Base-by-base conservation (phyloP, 2,888 invertebrate genomes). In the Monoplex corrugatus region DNA sequence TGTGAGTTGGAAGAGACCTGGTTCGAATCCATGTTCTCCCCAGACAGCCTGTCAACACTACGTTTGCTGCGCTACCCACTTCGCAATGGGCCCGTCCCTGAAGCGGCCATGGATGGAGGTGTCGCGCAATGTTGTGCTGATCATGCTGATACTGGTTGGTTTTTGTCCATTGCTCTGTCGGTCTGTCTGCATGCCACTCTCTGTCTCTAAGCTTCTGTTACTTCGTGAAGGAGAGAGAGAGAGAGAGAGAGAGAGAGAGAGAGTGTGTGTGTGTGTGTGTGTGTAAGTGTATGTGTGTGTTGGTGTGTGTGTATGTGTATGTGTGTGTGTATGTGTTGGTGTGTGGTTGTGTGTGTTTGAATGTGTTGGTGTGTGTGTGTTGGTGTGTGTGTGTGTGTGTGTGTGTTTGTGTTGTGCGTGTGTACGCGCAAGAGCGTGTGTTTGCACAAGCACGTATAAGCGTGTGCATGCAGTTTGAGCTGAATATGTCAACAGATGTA, bases 41-140 rank as follows among this genome's bases (percentile, higher is more conserved):
- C 92, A 35, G 90, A 92, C 80, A 93, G 93, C 0, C 90, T 91
- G 78, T 92, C 93, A 19, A 94, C 94, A 0, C 93, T 94, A 38
- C 91, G 93, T 0, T 89, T 94, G 40, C 92, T 93, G 91, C 94
- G 93, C 89, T 94, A 94, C 87, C 93, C 93, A 1, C 92, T 92
- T 6, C 92, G 94, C 92, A 43, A 91, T 19, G 83, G 44, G 8
- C 92, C 90, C 8, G 91, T 92, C 0, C 92, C 93, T 23, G 89
- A 89, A 16, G 92, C 91, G 35, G 92, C 92, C 23, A 72, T 38
- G 19, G 93, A 93, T 85, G 93, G 93, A 0, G 92, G 93, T 85
- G 91, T 91, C 16, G 91, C 92, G 0, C 91, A 93, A 1, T 93
- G 92, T 2, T 93, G 93, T 0, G 87, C 90, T 5, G 93, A 92